A percentile compares a stretch with the other conserved stretches of the same genome.
Evolutionary conservation across 53 echinoderm and acorn worm genomes (phyloP).

Genomic region (Astropecten irregularis): DNA sequence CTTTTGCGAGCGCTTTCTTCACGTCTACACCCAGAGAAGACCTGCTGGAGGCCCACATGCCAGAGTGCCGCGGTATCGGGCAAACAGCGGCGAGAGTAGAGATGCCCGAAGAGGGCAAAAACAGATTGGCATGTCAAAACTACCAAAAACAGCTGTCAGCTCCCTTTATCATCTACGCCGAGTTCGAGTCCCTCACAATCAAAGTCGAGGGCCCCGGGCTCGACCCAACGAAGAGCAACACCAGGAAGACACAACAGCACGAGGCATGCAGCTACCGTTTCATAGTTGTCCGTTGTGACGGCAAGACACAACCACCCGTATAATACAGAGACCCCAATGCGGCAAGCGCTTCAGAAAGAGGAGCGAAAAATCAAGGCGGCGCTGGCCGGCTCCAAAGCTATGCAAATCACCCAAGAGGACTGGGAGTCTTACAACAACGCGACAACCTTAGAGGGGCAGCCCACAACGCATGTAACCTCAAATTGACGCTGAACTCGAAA

Average conservation of each 20-base stretch:
- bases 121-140: neutral
- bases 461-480: too few relatives aligned
- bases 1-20: conserved; percentile 32
- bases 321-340: neutral
- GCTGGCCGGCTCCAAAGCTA: neutral
- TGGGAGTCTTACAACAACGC: too few relatives aligned
- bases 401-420: neutral
- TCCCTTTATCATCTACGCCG: conserved; percentile 32
- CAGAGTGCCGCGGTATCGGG: too few relatives aligned
- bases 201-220: conserved; percentile 15
- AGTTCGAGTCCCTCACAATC: conserved; percentile 10
- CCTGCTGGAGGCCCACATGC: too few relatives aligned
- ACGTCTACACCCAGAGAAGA: conserved; percentile 33
- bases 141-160: neutral
- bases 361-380: too few relatives aligned
- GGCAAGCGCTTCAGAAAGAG: too few relatives aligned
- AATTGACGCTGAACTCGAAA: conserved; percentile 25
- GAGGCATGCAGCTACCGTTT: too few relatives aligned
- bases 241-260: too few relatives aligned
- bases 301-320: neutral
- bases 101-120: neutral
- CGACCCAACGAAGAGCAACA: neutral
- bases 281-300: neutral
- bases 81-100: too few relatives aligned
- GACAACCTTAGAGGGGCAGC: too few relatives aligned